Base-by-base conservation (phyloP, 2,888 invertebrate species). In the Apotomis capreana region DNA sequence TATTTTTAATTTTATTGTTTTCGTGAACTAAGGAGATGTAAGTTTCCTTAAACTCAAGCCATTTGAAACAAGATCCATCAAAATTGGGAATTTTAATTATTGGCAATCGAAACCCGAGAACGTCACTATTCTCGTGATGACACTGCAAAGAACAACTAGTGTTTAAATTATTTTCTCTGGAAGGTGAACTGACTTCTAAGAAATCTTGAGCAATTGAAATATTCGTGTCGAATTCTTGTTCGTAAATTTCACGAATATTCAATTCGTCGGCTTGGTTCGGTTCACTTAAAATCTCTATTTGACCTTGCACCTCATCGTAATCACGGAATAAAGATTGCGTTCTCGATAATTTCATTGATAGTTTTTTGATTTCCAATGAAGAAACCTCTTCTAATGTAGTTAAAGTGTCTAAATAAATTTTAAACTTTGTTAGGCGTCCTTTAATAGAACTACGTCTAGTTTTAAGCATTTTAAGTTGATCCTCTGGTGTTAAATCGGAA, bases 261-360 rank as follows among this genome's bases (percentile, higher is more conserved):
- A 69, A 37, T 51, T 74, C 70, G 13, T 15, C 26, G 5, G n/a
- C 57, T 67, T 58, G 26, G 12, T 46, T 49, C 8, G 12, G 13
- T 12, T 3, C 5, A 26, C 58, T 40, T 5, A 55, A 46, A 49
- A 63, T n/a, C 46, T 74, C 72, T 55, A 74, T 68, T 64, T 73
- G 74, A 37, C 44, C 67, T 46, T 74, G 74, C 68, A 74, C 40
- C 58, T 59, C 68, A 60, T 74, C 74, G 51, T 64, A 74, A n/a
- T 69, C 68, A 60, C 63, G 60, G 37, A 70, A 70, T 52, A 74
- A 57, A 15, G 57, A 59, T 65, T 74, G 60, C 3, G 64, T 64
- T 57, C 70, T 63, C 15, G 74, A 63, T 49, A 70, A 49, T 46
- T 70, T 70, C 60, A 68, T 55, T 57, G 64, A 37, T 44, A 70